These are phyloP conservation scores for Lapara coniferarum DNA, from an alignment of 2,888 invertebrate genomes.

Conservation along the genomic window DNA sequence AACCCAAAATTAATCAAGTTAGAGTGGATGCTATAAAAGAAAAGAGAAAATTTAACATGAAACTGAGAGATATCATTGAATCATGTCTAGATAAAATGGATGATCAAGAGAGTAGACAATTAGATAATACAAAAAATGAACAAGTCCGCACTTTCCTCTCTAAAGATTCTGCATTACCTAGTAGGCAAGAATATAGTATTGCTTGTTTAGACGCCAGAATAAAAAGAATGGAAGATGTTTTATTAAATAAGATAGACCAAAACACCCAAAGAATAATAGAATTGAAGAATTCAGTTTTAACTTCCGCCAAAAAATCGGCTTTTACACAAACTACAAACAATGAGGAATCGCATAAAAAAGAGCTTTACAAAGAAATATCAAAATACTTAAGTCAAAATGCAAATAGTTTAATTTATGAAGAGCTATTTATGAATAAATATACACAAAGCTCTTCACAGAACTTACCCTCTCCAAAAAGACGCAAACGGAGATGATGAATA, in stretches of 20 bases:
- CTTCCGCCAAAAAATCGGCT: slow-evolving; percentile 40
- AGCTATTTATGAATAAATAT: slow-evolving; percentile 68
- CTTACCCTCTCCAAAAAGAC: slow-evolving; percentile 46
- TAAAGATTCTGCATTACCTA: slow-evolving; percentile 43
- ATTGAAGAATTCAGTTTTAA: slow-evolving; percentile 50
- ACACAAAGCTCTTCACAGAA: slow-evolving; percentile 35
- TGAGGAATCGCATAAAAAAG: slow-evolving; percentile 59
- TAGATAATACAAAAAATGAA: slow-evolving; percentile 22
- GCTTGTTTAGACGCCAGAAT: slow-evolving; percentile 64
- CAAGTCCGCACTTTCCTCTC: slow-evolving; percentile 34
- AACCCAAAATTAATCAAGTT: slow-evolving; percentile 60
- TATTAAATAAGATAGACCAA: slow-evolving; percentile 68
- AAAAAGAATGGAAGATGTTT: slow-evolving; percentile 64
- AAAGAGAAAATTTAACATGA: slow-evolving; percentile 75
- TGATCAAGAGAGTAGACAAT: slow-evolving; percentile 26
- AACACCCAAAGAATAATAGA: slow-evolving; percentile 65
- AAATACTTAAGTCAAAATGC: slow-evolving; percentile 63
- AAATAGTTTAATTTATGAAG: slow-evolving; percentile 70
- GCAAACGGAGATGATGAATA: slow-evolving; percentile 48
- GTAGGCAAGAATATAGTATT: slow-evolving; percentile 52
- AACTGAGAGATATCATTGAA: slow-evolving; percentile 67
- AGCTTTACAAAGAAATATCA: slow-evolving; percentile 69
- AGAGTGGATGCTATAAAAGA: slow-evolving; percentile 67
- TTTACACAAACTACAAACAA: slow-evolving; percentile 54
- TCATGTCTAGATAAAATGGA: slow-evolving; percentile 59